These are phyloP conservation scores for Bathynomus jamesi DNA, from an alignment of 1,140 invertebrate genomes.

Conservation along the genomic window DNA sequence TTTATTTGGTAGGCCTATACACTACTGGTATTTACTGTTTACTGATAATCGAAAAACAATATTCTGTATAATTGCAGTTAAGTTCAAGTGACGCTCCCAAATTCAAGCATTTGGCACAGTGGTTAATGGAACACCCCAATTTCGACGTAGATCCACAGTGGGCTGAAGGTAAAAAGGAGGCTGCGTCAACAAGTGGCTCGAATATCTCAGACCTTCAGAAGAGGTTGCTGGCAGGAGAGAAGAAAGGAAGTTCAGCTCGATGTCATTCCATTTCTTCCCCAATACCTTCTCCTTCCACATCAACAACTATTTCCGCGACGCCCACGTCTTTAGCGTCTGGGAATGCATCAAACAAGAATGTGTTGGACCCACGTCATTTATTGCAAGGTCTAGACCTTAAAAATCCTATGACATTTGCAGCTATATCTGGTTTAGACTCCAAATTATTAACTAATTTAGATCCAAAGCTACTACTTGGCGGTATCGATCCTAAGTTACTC, in stretches of 20 bases:
- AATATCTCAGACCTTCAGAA: conserved; percentile 65
- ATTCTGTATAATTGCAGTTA: conserved; percentile 49
- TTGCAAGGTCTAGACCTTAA: conserved; percentile 65
- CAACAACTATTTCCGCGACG: conserved; percentile 15
- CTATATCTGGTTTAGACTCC: conserved; percentile 42
- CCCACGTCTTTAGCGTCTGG: conserved; percentile 15
- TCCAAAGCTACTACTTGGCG: conserved; percentile 14
- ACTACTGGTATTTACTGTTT: not conserved
- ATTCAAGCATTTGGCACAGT: conserved; percentile 82
- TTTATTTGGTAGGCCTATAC: not conserved
- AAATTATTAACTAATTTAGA: conserved; percentile 43
- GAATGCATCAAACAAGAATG: conserved; percentile 39
- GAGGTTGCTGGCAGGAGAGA: conserved; percentile 51
- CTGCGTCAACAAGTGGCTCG: conserved; percentile 48
- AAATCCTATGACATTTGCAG: conserved; percentile 64
- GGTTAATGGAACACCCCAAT: conserved; percentile 90
- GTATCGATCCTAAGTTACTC: conserved; percentile 38
- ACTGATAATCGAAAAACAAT: too few relatives aligned
- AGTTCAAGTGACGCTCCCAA: conserved; percentile 92
- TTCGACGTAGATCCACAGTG: conserved; percentile 97
- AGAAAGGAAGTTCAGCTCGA: conserved; percentile 9
- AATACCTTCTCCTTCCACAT: conserved; percentile 14
- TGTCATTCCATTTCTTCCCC: conserved; percentile 15
- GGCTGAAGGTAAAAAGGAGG: conserved; percentile 84
- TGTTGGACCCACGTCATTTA: conserved; percentile 37